phyloP scores from a whole-genome alignment of 2,797 vertebrate genomes.

The Hydrolagus colliei region DNA sequence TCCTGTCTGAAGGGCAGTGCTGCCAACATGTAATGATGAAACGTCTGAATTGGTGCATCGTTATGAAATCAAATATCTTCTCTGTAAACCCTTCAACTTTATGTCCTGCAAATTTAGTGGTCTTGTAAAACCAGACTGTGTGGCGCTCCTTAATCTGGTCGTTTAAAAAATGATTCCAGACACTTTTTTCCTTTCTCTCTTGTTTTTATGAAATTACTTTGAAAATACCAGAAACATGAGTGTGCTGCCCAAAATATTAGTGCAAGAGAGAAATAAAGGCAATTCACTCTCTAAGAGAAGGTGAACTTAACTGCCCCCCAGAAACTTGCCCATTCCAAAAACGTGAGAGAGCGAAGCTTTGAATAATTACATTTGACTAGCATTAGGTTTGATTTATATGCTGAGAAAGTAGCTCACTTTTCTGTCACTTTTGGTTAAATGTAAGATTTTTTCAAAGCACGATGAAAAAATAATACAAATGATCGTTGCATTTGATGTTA shows the following conservation, averaged over 20 bases:
- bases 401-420: too few relatives aligned
- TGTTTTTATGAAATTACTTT: conserved; percentile 1
- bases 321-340: not conserved
- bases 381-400: too few relatives aligned
- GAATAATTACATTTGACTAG: too few relatives aligned
- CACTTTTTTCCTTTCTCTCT: not conserved
- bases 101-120: conserved; percentile 13
- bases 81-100: not conserved
- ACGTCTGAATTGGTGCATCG: conserved; percentile 20
- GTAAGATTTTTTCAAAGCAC: too few relatives aligned
- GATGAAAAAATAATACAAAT: too few relatives aligned
- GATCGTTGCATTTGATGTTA: too few relatives aligned
- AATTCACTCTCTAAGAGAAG: not conserved
- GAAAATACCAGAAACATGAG: not conserved
- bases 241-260: not conserved
- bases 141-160: not conserved
- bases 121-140: not conserved
- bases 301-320: not conserved
- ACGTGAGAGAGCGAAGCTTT: too few relatives aligned
- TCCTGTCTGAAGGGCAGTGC: conserved; percentile 11
- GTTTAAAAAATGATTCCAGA: conserved; percentile 20
- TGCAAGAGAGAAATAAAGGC: not conserved
- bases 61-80: conserved; percentile 10
- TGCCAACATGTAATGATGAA: conserved; percentile 29
- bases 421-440: too few relatives aligned